Evolutionary conservation across 2,113 vertebrate genomes (phyloP).

Genomic region (Galbula dea): DNA sequence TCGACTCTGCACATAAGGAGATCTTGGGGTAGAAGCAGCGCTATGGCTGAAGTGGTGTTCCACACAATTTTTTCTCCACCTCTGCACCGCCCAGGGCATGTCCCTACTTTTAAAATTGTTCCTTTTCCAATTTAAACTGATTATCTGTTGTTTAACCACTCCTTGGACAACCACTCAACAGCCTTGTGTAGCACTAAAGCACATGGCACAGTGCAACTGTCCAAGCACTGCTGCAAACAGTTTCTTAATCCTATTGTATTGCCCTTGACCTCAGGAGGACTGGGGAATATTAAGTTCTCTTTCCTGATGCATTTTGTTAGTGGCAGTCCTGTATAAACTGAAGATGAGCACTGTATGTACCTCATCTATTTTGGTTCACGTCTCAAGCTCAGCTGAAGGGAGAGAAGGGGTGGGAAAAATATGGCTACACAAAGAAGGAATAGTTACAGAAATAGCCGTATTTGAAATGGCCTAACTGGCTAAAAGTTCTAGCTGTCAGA

Average conservation of each 20-base stretch:
- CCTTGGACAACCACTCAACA: not conserved
- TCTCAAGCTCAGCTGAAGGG: not conserved
- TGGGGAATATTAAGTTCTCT: not conserved
- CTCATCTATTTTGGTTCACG: not conserved
- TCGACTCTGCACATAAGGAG: not conserved
- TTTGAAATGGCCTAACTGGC: not conserved
- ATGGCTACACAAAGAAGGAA: not conserved
- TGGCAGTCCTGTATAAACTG: not conserved
- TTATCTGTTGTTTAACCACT: not conserved
- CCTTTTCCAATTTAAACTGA: not conserved
- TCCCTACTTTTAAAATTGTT: not conserved
- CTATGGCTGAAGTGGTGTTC: not conserved
- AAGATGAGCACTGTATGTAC: not conserved
- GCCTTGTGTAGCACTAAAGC: not conserved
- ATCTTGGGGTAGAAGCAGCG: not conserved
- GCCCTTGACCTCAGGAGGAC: not conserved
- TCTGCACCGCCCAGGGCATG: not conserved
- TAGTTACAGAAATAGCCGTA: not conserved
- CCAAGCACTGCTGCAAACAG: not conserved
- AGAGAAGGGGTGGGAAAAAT: not conserved
- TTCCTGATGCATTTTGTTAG: not conserved
- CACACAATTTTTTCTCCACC: not conserved
- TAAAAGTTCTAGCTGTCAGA: not conserved
- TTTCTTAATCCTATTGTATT: not conserved
- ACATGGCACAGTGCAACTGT: not conserved